Percentiles rank a stretch among this genome's conserved stretches.
Conservation (phyloP, 2,797 vertebrate species). For the Sandelia bainsii region DNA sequence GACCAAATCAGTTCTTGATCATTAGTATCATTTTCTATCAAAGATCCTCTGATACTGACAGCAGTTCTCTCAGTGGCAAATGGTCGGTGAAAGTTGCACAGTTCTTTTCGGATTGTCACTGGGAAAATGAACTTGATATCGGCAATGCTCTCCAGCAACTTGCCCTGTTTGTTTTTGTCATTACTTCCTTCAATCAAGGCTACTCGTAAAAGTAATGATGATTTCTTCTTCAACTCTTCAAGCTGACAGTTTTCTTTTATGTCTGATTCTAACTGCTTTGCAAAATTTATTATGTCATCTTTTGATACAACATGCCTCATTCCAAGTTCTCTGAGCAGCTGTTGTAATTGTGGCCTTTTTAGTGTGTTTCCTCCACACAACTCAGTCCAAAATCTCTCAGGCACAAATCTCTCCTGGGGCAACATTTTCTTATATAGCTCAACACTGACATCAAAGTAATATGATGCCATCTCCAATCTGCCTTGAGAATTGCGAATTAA, state of each 20-base stretch:
- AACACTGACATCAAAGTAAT: conserved; percentile 76
- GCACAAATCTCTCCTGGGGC: conserved; percentile 79
- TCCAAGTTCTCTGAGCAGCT: conserved; percentile 71
- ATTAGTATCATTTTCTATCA: conserved; percentile 43
- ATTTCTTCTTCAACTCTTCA: conserved; percentile 56
- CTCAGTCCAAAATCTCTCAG: conserved; percentile 64
- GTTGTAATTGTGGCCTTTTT: fast-evolving
- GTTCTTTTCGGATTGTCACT: conserved; percentile 47
- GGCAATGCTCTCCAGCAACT: conserved; percentile 63
- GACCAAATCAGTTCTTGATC: conserved; percentile 81
- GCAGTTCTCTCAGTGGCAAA: conserved; percentile 52
- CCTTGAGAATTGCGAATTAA: conserved; percentile 73
- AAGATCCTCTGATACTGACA: conserved; percentile 78
- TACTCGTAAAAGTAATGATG: conserved; percentile 49
- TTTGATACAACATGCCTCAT: conserved; percentile 76
- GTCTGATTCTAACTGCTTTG: conserved; percentile 73
- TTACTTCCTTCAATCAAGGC: not conserved
- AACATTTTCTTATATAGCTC: conserved; percentile 72
- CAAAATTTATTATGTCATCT: conserved; percentile 75
- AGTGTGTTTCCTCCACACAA: fast-evolving
- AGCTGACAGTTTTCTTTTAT: conserved; percentile 37
- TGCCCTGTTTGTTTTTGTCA: not conserved
- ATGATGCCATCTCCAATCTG: conserved; percentile 69
- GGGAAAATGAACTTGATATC: conserved; percentile 82
- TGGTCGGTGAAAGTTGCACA: conserved; percentile 72